Evolutionary conservation across 1,140 invertebrate species (phyloP).

Genomic region (Daktulosphaira vitifoliae): DNA sequence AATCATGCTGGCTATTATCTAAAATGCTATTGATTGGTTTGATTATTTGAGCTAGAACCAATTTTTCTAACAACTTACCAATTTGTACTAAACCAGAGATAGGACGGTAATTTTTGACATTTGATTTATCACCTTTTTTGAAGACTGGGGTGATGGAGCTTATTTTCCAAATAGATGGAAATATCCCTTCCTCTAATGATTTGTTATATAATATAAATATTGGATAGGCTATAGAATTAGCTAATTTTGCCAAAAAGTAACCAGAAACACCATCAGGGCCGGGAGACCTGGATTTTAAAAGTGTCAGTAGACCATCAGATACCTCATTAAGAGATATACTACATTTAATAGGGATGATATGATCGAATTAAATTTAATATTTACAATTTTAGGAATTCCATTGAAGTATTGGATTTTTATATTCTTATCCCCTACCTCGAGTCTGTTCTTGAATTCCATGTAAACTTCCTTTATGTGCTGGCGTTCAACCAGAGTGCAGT

Average conservation of each 20-base stretch:
- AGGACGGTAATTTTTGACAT: neutral
- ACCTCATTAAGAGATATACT: neutral
- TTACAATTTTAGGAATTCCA: no score
- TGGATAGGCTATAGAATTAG: neutral
- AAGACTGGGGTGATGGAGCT: neutral
- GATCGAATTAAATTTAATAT: no score
- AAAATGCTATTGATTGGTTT: neutral
- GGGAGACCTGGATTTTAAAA: slow-evolving; percentile 9
- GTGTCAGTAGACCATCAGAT: neutral
- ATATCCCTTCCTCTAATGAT: neutral
- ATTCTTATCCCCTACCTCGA: neutral
- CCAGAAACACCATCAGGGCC: neutral
- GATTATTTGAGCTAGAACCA: neutral
- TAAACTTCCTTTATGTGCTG: neutral
- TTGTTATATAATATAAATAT: slow-evolving; percentile 2
- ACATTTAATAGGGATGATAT: neutral
- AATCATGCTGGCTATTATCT: neutral
- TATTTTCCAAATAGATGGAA: neutral
- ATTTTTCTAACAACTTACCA: slow-evolving; percentile 7
- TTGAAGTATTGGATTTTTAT: neutral
- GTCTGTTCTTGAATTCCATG: neutral
- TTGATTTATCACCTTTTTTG: neutral
- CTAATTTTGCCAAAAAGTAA: neutral
- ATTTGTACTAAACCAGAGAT: neutral
- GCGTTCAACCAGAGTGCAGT: neutral